Base-by-base conservation (phyloP, 2,888 invertebrate species). In the Bellardia bayeri region DNA sequence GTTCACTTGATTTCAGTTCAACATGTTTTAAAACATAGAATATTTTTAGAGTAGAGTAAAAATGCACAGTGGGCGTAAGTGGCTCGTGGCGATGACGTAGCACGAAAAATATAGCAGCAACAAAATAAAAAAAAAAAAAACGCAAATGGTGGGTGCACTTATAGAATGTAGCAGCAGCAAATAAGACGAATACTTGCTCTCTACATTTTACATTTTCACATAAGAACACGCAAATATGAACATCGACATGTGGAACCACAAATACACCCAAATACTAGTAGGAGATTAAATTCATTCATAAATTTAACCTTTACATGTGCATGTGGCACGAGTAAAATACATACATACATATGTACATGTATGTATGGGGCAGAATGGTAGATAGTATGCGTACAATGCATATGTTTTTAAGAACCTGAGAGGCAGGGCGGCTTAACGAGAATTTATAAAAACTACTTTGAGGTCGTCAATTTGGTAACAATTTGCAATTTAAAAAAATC, bases 21-120 rank as follows among this genome's bases (percentile, higher is more conserved):
- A 81, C 40, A 78, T 78, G 64, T 40, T 16, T 23, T 16, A 74
- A 66, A 76, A 76, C 16, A 51, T 54, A 54, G 23, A 54, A 74
- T n/a, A 42, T 78, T 78, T 72, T 78, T 72, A 64, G 54, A 71
- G 64, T 75, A 49, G 16, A 80, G 69, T 61, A 68, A 30, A 74
- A 72, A 58, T 6, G 45, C 56, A 79, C 82, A 81, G 87, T 87
- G 85, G 85, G 85, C 85, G 87, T 85, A 75, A 82, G 74, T 85
- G 87, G 85, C 87, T 87, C 87, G 87, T 87, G 87, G 87, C 87
- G 85, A 82, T 85, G 87, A 87, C 82, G 85, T 87, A 87, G 87
- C 51, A 79, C 61, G 68, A 33, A 71, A 71, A 42, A 71, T 49
- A 61, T 8, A 78, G 66, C 14, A 69, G 58, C 16, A 51, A 30